A percentile compares a stretch with the other conserved stretches of the same genome.
Conservation (phyloP, 2,888 invertebrate genomes). For the Crocallis elinguaria region DNA sequence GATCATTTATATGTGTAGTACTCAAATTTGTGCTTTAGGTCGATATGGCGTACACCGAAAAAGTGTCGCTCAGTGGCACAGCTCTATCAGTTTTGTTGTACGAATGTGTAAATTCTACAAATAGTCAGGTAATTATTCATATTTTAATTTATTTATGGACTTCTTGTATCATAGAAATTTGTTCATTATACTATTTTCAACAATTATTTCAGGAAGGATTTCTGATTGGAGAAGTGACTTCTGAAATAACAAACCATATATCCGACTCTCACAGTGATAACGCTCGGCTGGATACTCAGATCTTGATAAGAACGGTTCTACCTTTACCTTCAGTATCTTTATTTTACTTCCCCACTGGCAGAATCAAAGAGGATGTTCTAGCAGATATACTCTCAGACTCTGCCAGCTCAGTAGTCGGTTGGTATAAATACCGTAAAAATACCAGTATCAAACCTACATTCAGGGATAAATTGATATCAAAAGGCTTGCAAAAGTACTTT, state of each 20-base stretch:
- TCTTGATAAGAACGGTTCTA: conserved; percentile 85
- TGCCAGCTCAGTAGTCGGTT: conserved; percentile 86
- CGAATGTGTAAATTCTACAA: conserved; percentile 86
- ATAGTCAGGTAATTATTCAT: conserved; percentile 80
- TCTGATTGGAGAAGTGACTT: conserved; percentile 86
- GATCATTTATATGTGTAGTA: no score
- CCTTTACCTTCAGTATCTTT: conserved; percentile 84
- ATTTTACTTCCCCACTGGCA: conserved; percentile 85
- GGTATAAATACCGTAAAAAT: conserved; percentile 87
- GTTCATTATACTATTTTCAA: no score
- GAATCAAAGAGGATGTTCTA: conserved; percentile 83
- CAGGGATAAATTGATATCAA: conserved; percentile 86
- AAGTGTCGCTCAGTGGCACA: conserved; percentile 85
- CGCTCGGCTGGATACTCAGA: conserved; percentile 85
- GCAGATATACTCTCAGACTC: conserved; percentile 78
- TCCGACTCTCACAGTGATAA: conserved; percentile 88
- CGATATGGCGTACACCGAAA: conserved; percentile 67
- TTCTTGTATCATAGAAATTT: no score
- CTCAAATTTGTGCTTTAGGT: conserved; percentile 10
- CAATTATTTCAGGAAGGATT: conserved; percentile 85
- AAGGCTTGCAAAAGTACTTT: conserved; percentile 85
- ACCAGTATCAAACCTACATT: conserved; percentile 84
- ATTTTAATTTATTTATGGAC: no score
- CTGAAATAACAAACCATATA: conserved; percentile 87
- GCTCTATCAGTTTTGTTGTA: conserved; percentile 88